Evolutionary conservation across 2,888 invertebrate genomes (phyloP), one percentile per base, ranked within the genome.

Genomic region (Pandemis heparana): DNA sequence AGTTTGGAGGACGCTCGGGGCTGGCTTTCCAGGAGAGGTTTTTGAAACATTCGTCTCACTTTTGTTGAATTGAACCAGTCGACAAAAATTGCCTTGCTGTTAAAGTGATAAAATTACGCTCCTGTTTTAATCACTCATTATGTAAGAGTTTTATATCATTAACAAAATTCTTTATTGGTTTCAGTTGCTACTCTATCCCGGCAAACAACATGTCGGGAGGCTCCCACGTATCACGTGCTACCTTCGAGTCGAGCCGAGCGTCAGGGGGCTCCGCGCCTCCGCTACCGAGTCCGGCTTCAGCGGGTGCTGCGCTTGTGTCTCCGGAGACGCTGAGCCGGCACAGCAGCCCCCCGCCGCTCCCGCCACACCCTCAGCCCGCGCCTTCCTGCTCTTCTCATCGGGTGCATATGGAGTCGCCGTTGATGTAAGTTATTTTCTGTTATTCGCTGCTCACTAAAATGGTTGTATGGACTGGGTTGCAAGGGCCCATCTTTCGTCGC

Each of bases 221-320:
- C 83, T 94, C 94, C 0, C 94, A 94, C 78, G 94, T 94, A 79
- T 93, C 96, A 78, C 88, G 96, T 77, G 92, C 95, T 79, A 94
- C 95, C 0, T 93, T 89, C 65, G 92, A 91, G 76, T 92, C 94
- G n/a, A 59, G 67, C 39, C 72, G 73, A 1, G 87, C 93, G 86
- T 92, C 93, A 0, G 85, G 86, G 0, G 91, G 95, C 77, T 92
- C 95, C 80, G 95, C 92, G 23, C 95, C 95, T 59, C 95, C 96
- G n/a, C 87, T 97, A 79, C 97, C 97, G 71, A 97, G 97, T 75
- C 97, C 97, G 53, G 96, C 97, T 41, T 96, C 97, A 32, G 96
- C 96, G 63, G 96, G 96, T 75, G 96, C 97, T 75, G 96, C 97
- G 71, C 95, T 97, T 82, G 96, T 97, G 78, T 97, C 97, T 41